Evolutionary conservation across 2,888 invertebrate species (phyloP).

Genomic region (Andrena praecox): DNA sequence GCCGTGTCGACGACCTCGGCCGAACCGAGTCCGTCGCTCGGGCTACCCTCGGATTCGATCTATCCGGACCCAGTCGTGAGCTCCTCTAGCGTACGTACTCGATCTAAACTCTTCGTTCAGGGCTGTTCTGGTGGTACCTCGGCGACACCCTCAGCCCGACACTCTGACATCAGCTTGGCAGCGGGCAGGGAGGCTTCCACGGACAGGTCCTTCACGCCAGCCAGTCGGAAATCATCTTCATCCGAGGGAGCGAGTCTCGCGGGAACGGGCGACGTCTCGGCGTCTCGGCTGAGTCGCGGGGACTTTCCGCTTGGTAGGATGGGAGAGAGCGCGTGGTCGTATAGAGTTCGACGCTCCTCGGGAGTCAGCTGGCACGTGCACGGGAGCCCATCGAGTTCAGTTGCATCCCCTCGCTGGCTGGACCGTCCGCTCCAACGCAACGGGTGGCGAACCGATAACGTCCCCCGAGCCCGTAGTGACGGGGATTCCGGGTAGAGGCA

Average conservation of each 20-base stretch:
- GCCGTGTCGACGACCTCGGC: conserved; percentile 67
- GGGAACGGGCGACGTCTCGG: background rate
- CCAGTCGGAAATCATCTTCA: conserved; percentile 6
- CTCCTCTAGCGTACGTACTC: background rate
- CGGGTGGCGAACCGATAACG: background rate
- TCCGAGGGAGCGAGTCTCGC: background rate
- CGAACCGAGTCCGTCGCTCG: conserved; percentile 39
- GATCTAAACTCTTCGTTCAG: background rate
- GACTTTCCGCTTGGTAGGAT: background rate
- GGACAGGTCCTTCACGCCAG: conserved; percentile 9
- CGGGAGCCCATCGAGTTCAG: conserved; percentile 47
- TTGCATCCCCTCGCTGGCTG: conserved; percentile 45
- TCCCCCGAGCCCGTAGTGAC: background rate
- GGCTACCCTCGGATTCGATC: conserved; percentile 16
- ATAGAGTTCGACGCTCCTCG: conserved; percentile 61
- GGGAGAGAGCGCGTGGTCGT: conserved; percentile 45
- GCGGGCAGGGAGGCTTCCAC: background rate
- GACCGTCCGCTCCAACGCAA: background rate
- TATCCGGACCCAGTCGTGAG: background rate
- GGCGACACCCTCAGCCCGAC: background rate
- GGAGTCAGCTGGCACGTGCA: conserved; percentile 64
- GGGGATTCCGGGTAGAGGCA: too few relatives aligned
- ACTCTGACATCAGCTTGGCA: background rate
- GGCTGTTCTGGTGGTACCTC: background rate
- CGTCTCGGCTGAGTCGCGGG: background rate